Base-by-base conservation (phyloP, 2,797 vertebrate genomes). In the Luscinia megarhynchos region DNA sequence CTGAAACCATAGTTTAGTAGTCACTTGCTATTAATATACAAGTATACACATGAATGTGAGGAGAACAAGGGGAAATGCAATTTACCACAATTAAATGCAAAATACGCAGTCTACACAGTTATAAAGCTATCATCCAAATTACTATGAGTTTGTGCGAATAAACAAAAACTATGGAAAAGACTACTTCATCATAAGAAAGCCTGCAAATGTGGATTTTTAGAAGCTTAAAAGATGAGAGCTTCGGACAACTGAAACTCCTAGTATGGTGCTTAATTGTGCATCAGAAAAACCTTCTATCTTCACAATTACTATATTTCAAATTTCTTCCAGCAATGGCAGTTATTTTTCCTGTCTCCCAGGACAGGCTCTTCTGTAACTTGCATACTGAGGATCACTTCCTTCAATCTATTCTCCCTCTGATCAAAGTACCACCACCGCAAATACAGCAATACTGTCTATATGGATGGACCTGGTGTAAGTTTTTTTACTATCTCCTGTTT, bases 241-340 rank as follows among this genome's bases (percentile, higher is more conserved):
- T 74, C 32, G 73, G 22, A 66, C 7, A 86, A 57, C 20, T 58
- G 5, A 23, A 89, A 70, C 9, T 63, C 24, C 36, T 40, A 89
- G 15, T 10, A 43, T 12, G 15, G 7, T 7, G 2, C 8, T 1
- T 18, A 76, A 57, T 2, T 57, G 41, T 4, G 9, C 38, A 45
- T 4, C 22, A 77, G 13, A 80, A 12, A 74, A 86, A 43, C 11
- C 15, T n/a, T 20, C 10, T 24, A 80, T 40, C 20, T 57, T 57
- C 61, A 66, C 11, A 57, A 40, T 54, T 40, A 46, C 19, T 38
- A 0, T 26, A 41, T 15, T 61, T 45, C 18, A 38, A 43, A 46
- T 68, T 53, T 73, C 21, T 58, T 78, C 16, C 21, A 91, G 20
- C 14, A 89, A 7, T 16, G 29, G 51, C 11, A 77, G 27, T 15